Evolutionary conservation across 2,113 vertebrate genomes (phyloP), one percentile per base, ranked within the genome.

Genomic region (Tichodroma muraria): DNA sequence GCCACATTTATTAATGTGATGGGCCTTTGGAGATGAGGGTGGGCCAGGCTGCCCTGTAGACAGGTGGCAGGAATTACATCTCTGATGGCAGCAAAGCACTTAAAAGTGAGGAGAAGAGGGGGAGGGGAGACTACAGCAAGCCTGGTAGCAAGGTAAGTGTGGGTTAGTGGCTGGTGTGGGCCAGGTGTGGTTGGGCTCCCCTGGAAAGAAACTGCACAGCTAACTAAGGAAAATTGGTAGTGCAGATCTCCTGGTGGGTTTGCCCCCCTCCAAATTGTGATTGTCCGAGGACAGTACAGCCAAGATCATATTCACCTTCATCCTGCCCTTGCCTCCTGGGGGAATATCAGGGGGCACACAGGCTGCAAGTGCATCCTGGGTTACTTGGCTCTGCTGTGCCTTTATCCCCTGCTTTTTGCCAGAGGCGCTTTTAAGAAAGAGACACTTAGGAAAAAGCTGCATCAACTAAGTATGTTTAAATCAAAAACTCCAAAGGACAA

Each of bases 81-180:
- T 16, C 50, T 84, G 24, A 84, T 37, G 38, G 56, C 38, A 35
- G 31, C 24, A 52, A 90, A 82, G 17, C n/a, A 69, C 56, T 82
- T 82, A 57, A 85, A 59, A 79, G 5, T 3, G 42, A 71, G 33
- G 23, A 70, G 54, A 5, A 5, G 2, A 27, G 0, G 13, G 13
- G 4, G 2, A 6, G 5, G 7, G 2, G 1, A 7, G 17, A 6
- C 3, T 6, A 8, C 4, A 38, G 21, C 0, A 3, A 28, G 7
- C 1, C 3, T 16, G 6, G 20, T 1, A 3, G 5, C 0, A 9
- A 31, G 24, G 37, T 1, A 15, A n/a, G 30, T 66, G 35, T 0
- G 24, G 38, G 17, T 0, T 0, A 1, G 15, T 23, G 78, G 19
- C 15, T 37, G n/a, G 3, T 11, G 10, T 50, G 44, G 15, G 1